These are phyloP conservation scores for Timema cristinae DNA, from an alignment of 2,888 invertebrate species.

Conservation along the genomic window DNA sequence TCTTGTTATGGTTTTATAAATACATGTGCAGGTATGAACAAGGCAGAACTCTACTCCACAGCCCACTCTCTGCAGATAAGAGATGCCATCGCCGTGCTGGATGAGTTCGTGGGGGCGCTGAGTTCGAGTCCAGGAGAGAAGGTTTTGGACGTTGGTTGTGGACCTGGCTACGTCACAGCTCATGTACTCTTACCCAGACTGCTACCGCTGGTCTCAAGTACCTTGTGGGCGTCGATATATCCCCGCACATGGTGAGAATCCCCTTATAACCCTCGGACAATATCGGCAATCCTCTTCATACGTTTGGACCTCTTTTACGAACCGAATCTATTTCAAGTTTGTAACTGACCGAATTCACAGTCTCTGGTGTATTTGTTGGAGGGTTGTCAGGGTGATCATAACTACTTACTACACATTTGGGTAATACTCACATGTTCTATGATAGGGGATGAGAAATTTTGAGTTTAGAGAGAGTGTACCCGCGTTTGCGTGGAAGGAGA, in stretches of 20 bases:
- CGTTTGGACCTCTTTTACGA: no score
- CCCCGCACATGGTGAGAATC: slow-evolving; percentile 56
- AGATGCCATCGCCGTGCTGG: slow-evolving; percentile 59
- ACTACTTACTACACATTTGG: no score
- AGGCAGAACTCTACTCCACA: slow-evolving; percentile 63
- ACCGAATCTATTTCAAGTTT: no score
- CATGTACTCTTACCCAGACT: slow-evolving; percentile 56
- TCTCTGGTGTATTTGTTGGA: no score
- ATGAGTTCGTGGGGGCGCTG: slow-evolving; percentile 53
- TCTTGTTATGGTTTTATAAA: no score
- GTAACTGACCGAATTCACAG: no score
- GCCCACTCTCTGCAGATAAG: slow-evolving; percentile 64
- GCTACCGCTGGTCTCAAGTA: slow-evolving; percentile 50
- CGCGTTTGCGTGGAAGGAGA: no score
- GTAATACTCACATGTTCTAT: no score
- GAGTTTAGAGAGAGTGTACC: no score
- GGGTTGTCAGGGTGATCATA: no score
- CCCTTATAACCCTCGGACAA: slow-evolving; percentile 40
- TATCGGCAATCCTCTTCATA: background rate
- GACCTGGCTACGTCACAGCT: slow-evolving; percentile 65
- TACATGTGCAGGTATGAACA: slow-evolving; percentile 47
- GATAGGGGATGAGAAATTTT: no score
- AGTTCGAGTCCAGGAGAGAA: slow-evolving; percentile 39
- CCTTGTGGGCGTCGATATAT: slow-evolving; percentile 65
- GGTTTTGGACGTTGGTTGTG: slow-evolving; percentile 66